Conservation (phyloP, 2,888 invertebrate species). For the Hipparchia semele region DNA sequence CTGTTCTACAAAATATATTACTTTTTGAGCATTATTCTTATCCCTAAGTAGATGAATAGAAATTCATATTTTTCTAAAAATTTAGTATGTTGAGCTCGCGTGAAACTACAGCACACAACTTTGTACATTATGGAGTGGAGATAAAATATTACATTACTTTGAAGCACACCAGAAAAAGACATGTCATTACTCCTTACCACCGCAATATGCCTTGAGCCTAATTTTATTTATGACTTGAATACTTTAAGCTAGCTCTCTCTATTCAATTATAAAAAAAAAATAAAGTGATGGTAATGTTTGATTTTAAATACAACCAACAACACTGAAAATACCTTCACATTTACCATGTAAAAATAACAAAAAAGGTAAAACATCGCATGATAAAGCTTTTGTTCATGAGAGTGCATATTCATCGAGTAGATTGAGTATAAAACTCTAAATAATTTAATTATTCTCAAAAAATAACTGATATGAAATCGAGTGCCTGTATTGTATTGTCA, state of each 20-base stretch:
- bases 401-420: background rate
- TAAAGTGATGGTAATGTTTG: background rate
- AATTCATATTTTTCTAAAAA: too few species aligned
- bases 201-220: too few species aligned
- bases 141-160: too few species aligned
- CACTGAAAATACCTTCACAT: background rate
- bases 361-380: background rate
- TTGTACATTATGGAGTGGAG: too few species aligned
- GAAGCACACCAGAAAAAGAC: background rate
- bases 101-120: too few species aligned
- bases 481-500: background rate
- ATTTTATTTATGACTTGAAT: too few species aligned
- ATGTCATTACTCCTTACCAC: background rate
- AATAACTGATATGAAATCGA: background rate
- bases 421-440: background rate
- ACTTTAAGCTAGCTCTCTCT: too few species aligned
- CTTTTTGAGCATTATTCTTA: too few species aligned
- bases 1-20: too few species aligned
- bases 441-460: background rate
- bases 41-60: too few species aligned
- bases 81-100: too few species aligned
- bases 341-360: background rate
- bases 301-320: background rate
- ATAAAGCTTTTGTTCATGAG: background rate
- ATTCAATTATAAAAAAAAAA: background rate